phyloP scores from a whole-genome alignment of 2,797 vertebrate species.

The Tokudaia muenninki region DNA sequence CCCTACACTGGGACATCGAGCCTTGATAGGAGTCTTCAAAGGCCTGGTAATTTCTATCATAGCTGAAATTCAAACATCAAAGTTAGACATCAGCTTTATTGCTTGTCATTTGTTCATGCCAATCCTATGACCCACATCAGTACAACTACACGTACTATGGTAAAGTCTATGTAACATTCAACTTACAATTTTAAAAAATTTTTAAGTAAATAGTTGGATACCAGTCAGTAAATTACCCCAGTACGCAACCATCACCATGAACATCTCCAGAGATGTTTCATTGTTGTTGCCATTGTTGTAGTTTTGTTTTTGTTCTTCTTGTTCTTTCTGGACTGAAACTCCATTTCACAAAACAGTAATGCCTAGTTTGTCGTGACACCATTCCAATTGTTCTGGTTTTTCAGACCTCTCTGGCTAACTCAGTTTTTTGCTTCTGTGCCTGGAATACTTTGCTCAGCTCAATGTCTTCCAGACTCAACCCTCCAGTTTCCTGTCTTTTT shows the following conservation, averaged over 20 bases:
- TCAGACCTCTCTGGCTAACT: neutral
- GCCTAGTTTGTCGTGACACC: neutral
- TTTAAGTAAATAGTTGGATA: neutral
- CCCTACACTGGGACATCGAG: too few species aligned
- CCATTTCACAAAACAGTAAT: neutral
- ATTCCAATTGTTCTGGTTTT: neutral
- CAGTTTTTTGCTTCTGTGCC: neutral
- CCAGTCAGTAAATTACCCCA: neutral
- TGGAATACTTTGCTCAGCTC: neutral
- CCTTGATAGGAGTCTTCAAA: neutral
- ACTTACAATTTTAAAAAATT: neutral
- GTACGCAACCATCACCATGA: neutral
- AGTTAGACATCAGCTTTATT: neutral
- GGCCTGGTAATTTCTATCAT: neutral
- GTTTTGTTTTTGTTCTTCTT: neutral
- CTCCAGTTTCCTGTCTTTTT: neutral
- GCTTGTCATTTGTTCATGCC: neutral
- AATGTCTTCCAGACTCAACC: neutral
- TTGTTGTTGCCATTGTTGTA: too few species aligned
- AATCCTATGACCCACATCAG: neutral
- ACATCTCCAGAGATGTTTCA: neutral
- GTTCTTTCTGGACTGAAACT: neutral
- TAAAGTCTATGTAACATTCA: neutral
- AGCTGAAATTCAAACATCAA: neutral
- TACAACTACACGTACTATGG: neutral